Evolutionary conservation across 2,797 vertebrate genomes (phyloP).

Genomic region (Monodelphis domestica): DNA sequence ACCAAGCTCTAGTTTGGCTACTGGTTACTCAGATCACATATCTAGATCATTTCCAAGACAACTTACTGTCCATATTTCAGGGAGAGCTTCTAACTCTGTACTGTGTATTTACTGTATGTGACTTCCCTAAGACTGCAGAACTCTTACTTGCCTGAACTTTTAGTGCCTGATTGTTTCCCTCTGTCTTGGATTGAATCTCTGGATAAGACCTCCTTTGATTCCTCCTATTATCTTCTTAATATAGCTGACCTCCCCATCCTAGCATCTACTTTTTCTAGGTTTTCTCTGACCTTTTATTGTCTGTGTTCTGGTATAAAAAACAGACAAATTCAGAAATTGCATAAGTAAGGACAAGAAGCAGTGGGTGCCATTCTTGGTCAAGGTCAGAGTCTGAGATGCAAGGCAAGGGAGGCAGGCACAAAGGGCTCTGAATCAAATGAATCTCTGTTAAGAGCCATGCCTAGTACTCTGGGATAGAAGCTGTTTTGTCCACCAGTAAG

Average conservation of each 20-base stretch:
- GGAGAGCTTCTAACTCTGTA: not conserved
- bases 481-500: not conserved
- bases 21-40: not conserved
- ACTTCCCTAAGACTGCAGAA: not conserved
- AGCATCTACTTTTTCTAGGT: not conserved
- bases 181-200: constrained; percentile 5
- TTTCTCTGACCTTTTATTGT: not conserved
- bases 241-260: not conserved
- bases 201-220: not conserved
- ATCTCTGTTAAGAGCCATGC: not conserved
- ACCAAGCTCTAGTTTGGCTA: not conserved
- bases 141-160: not conserved
- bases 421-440: not conserved
- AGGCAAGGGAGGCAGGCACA: not conserved
- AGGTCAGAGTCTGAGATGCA: not conserved
- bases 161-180: not conserved
- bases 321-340: not conserved
- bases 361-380: not conserved
- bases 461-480: not conserved
- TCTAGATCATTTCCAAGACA: not conserved
- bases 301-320: not conserved
- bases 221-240: not conserved
- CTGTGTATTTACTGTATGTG: not conserved
- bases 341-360: not conserved
- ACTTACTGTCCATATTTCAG: not conserved